Evolutionary conservation across 2,888 invertebrate genomes (phyloP), one percentile per base, ranked within the genome.

Genomic region (Metellina segmentata): DNA sequence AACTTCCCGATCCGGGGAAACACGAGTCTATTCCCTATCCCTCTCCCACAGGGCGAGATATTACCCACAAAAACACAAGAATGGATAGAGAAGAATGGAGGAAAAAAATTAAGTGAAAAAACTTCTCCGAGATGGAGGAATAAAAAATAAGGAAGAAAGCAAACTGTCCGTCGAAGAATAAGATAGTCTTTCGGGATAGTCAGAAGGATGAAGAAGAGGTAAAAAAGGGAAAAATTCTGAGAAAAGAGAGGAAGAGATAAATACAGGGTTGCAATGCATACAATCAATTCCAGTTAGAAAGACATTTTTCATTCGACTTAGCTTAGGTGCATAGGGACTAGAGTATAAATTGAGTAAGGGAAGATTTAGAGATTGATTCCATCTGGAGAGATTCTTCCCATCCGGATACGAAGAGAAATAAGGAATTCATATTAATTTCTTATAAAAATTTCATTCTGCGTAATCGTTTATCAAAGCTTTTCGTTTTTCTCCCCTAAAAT

Each of bases 201-300:
- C 19, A 72, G 90, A 85, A 78, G 53, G 78, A 83, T 70, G 34
- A 51, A 75, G 34, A 4, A 34, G 34, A 34, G 53, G 69, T 61
- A 71, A 77, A 70, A 77, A 75, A 53, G 20, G 69, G 53, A 81
- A 78, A 69, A 70, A 5, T 61, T 61, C 71, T 19, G 19, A 78
- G 77, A 53, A 34, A 75, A 78, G 48, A 74, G 72, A 79, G 61
- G 79, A 85, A 79, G 90, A 90, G 85, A 85, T 85, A 85, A 90
- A 90, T 90, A 85, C 85, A 82, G 86, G 86, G 90, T 81, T 87
- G 85, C 91, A 85, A 72, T 91, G 91, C 91, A 91, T 91, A 87
- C 91, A 87, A 91, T 91, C 91, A 82, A 91, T 91, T 83, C 87
- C 91, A 81, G 91, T 91, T 91, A 91, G 91, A 83, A 87, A 91